phyloP scores from a whole-genome alignment of 37 sponge, comb jelly and placozoan species.

The Halisarca cf. caerulea region DNA sequence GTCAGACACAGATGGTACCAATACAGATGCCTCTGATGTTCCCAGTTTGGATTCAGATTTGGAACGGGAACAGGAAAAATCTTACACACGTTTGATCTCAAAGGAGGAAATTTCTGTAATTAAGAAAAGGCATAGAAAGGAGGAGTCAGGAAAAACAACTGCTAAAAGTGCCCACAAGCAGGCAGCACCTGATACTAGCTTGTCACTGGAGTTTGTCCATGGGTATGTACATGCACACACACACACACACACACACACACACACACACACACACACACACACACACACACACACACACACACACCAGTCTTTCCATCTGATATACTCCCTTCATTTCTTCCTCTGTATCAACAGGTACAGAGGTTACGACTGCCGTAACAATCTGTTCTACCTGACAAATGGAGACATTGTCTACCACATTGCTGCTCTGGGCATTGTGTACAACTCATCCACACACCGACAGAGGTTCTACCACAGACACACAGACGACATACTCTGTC shows the following conservation, averaged over 20 bases:
- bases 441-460: conserved; percentile 69
- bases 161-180: conserved; percentile 29
- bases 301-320: not conserved
- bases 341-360: conserved; percentile 92
- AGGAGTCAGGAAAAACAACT: conserved; percentile 4
- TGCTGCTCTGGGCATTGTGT: conserved; percentile 95
- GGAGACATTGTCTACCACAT: conserved; percentile 94
- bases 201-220: conserved; percentile 86
- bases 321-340: not conserved
- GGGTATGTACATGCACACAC: conserved; percentile 60
- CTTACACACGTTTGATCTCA: conserved; percentile 39
- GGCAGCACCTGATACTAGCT: conserved; percentile 39
- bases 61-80: conserved; percentile 81
- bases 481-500: conserved; percentile 97
- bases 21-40: conserved; percentile 85
- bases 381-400: conserved; percentile 85
- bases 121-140: conserved; percentile 51
- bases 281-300: conserved; percentile 1
- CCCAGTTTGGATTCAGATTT: conserved; percentile 86
- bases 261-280: conserved; percentile 15
- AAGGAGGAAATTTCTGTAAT: conserved; percentile 75
- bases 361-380: conserved; percentile 95
- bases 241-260: conserved; percentile 25
- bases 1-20: conserved; percentile 83
- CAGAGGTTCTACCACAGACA: conserved; percentile 90